phyloP scores from a whole-genome alignment of 2,888 invertebrate genomes.

The Sarcophaga carnaria region DNA sequence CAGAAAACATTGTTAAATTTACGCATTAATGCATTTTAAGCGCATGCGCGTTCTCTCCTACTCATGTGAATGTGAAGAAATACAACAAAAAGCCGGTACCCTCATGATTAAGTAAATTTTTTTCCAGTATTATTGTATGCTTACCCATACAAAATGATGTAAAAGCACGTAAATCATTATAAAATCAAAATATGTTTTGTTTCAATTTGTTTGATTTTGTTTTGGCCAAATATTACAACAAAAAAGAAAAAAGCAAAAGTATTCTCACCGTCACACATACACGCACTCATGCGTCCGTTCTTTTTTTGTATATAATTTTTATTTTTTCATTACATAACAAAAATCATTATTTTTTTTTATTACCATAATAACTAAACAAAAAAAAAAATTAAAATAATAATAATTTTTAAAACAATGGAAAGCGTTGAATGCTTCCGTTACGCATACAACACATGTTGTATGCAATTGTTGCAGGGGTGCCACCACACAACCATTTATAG shows the following conservation, averaged over 20 bases:
- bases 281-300: slow-evolving; percentile 1
- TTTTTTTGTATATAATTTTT: neutral
- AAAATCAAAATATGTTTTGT: neutral
- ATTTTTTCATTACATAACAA: neutral
- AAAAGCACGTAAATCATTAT: slow-evolving; percentile 19
- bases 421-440: slow-evolving; percentile 36
- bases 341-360: neutral
- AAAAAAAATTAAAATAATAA: slow-evolving; percentile 18
- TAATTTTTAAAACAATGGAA: slow-evolving; percentile 9
- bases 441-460: slow-evolving; percentile 3
- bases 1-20: slow-evolving; percentile 45
- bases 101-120: slow-evolving; percentile 29
- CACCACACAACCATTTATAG: slow-evolving; percentile 40
- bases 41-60: slow-evolving; percentile 30
- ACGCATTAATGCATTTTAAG: slow-evolving; percentile 61
- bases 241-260: slow-evolving; percentile 26
- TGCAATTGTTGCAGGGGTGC: slow-evolving; percentile 34
- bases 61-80: slow-evolving; percentile 1
- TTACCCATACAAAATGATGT: slow-evolving; percentile 19
- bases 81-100: slow-evolving; percentile 51
- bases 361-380: neutral
- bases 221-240: neutral
- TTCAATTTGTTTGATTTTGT: neutral
- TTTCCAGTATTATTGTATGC: slow-evolving; percentile 25
- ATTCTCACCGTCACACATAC: slow-evolving; percentile 8